Conservation (phyloP, 2,113 vertebrate species). For the human (Homo sapiens) region GRCh38 chr13:23620501-23621000, state of each 20-base stretch:
- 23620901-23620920: background rate
- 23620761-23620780: rapidly evolving
- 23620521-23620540: background rate
- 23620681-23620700: rapidly evolving
- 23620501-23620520: background rate
- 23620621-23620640: background rate
- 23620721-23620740: background rate
- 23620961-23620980: background rate
- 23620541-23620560: background rate
- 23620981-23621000: background rate
- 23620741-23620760: background rate
- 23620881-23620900: background rate
- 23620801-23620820: background rate
- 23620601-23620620: background rate
- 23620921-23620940: background rate
- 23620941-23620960: background rate
- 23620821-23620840: background rate
- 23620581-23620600: too few relatives aligned
- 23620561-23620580: background rate
- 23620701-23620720: background rate
- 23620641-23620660: background rate
- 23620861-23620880: background rate
- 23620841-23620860: background rate
- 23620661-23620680: background rate
- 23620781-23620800: background rate